Conservation (phyloP, 2,888 invertebrate genomes). For the Herminia tarsipennalis region DNA sequence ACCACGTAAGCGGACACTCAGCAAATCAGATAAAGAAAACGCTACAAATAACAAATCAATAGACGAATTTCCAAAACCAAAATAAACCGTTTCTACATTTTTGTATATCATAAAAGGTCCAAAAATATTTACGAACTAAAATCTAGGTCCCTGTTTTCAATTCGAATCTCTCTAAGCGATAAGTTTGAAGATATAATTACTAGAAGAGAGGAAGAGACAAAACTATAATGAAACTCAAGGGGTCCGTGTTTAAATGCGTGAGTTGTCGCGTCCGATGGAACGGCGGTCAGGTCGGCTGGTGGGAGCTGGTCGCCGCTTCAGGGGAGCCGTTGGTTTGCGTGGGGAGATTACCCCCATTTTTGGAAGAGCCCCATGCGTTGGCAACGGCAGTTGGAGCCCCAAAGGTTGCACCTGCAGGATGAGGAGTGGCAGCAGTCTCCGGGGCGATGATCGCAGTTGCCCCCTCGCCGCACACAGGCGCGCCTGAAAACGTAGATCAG, state of each 20-base stretch:
- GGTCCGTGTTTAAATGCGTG: conserved; percentile 72
- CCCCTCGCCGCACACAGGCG: conserved; percentile 92
- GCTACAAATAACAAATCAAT: conserved; percentile 39
- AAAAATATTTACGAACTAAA: conserved; percentile 80
- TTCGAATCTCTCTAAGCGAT: conserved; percentile 62
- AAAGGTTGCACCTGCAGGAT: conserved; percentile 94
- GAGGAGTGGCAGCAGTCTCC: conserved; percentile 95
- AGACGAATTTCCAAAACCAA: conserved; percentile 41
- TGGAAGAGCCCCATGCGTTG: conserved; percentile 95
- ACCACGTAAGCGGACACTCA: conserved; percentile 87
- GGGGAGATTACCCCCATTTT: conserved; percentile 89
- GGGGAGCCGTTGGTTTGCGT: conserved; percentile 46
- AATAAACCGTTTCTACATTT: conserved; percentile 54
- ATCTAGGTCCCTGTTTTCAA: conserved; percentile 81
- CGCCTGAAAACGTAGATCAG: conserved; percentile 95
- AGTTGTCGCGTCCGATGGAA: conserved; percentile 74
- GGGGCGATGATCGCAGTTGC: conserved; percentile 93
- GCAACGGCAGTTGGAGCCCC: conserved; percentile 95
- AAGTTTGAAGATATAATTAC: conserved; percentile 33
- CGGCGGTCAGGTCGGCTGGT: conserved; percentile 78
- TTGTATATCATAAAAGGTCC: conserved; percentile 73
- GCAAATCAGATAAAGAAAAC: conserved; percentile 68
- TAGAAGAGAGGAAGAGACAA: conserved; percentile 27
- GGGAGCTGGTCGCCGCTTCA: conserved; percentile 73
- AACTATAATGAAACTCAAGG: conserved; percentile 61